Conservation (phyloP, 1,140 invertebrate species). For the Drosophila subobscura region DNA sequence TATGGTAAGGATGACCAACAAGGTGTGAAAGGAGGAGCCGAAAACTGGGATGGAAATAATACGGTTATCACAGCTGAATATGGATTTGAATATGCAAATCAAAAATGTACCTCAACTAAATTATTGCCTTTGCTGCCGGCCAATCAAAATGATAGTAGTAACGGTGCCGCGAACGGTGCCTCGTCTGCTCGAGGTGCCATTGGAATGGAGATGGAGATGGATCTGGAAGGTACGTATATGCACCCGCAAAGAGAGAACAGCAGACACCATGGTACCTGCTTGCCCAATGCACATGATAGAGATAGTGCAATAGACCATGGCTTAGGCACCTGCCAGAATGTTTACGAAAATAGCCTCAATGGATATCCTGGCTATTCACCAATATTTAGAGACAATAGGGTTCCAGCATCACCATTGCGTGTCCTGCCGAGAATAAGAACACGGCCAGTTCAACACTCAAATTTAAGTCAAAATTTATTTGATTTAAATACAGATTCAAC, state of each 20-base stretch:
- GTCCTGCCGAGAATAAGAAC: slow-evolving; percentile 35
- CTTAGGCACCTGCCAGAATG: slow-evolving; percentile 50
- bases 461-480: slow-evolving; percentile 43
- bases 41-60: slow-evolving; percentile 43
- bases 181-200: not conserved
- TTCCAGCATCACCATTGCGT: slow-evolving; percentile 82
- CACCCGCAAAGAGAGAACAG: slow-evolving; percentile 3
- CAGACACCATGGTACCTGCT: slow-evolving; percentile 45
- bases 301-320: slow-evolving; percentile 72
- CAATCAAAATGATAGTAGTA: slow-evolving; percentile 41
- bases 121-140: slow-evolving; percentile 49
- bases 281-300: slow-evolving; percentile 66
- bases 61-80: slow-evolving; percentile 14
- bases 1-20: slow-evolving; percentile 15
- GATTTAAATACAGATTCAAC: slow-evolving; percentile 30
- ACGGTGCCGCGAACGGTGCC: not conserved
- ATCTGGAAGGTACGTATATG: slow-evolving; percentile 63
- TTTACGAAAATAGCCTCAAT: slow-evolving; percentile 31
- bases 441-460: slow-evolving; percentile 1
- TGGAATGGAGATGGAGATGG: slow-evolving; percentile 2
- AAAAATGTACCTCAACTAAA: slow-evolving; percentile 83
- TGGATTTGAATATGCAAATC: slow-evolving; percentile 85
- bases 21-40: slow-evolving; percentile 15
- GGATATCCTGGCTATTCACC: slow-evolving; percentile 75
- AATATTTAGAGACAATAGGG: slow-evolving; percentile 46